Base-by-base conservation (phyloP, 2,888 invertebrate species). In the Folsomia candida region DNA sequence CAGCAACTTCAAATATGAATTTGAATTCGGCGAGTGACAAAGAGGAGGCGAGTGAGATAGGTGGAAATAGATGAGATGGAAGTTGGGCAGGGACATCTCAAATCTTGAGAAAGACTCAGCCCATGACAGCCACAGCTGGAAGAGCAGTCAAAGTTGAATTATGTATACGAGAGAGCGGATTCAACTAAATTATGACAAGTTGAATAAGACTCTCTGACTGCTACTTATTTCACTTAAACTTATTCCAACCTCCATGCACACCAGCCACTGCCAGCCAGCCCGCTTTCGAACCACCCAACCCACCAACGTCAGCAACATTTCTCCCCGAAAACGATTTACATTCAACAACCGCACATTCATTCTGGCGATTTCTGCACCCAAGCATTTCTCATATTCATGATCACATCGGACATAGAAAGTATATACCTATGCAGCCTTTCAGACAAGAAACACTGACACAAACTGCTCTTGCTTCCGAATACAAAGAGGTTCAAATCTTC, bases 131-230 rank as follows among this genome's bases (percentile, higher is more conserved):
- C 62, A 62, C 62, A 62, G 27, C 62, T 62, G 62, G 28, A 20
- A 14, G 29, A 29, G 62, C 37, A 62, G 62, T 62, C 62, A 62
- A 62, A 62, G 29, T 62, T 62, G 62, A 62, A 62, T 62, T 62
- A 62, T 62, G 62, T 62, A 29, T 29, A 62, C 20, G 62, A 37
- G 18, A 29, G 22, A 27, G 22, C 37, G 37, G 62, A 62, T 62
- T 62, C 62, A 62, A 62, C n/a, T 62, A 62, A 62, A 62, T 62
- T 62, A 62, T 62, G 62, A 62, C 62, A 62, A 62, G 62, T 29
- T 62, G 62, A 62, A 62, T 62, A 62, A 62, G 27, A 25, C 59
- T 59, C 22, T 47, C 54, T 18, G 54, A 54, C 54, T 54, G 54
- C 22, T 54, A 54, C 54, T 54, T 54, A 54, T 54, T 54, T 54